Evolutionary conservation across 2,113 vertebrate species (phyloP).

Genomic region (Chelonoidis abingdonii): DNA sequence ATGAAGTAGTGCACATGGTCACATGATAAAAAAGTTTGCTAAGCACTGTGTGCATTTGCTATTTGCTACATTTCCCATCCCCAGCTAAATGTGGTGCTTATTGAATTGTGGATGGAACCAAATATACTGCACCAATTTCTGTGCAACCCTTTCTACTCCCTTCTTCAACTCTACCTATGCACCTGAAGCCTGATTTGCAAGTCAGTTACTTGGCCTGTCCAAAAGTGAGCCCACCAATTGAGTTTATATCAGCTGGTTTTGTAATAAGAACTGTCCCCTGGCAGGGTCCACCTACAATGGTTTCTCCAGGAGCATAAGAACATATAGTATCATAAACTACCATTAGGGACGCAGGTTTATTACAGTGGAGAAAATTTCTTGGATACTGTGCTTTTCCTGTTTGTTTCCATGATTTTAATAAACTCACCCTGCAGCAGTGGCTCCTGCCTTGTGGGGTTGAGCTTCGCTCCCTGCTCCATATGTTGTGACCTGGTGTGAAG

Average conservation of each 20-base stretch:
- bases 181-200: not conserved
- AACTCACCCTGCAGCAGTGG: not conserved
- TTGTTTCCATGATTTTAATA: not conserved
- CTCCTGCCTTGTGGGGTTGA: not conserved
- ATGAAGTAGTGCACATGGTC: not conserved
- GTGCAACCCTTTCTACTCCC: not conserved
- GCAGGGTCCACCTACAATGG: not conserved
- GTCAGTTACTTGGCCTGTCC: not conserved
- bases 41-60: not conserved
- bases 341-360: not conserved
- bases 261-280: not conserved
- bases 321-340: not conserved
- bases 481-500: not conserved
- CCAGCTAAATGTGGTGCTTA: not conserved
- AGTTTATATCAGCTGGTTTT: not conserved
- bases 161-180: not conserved
- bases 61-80: not conserved
- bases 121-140: not conserved
- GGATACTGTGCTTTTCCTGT: not conserved
- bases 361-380: not conserved
- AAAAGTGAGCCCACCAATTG: not conserved
- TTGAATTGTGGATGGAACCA: not conserved
- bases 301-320: not conserved
- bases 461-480: not conserved
- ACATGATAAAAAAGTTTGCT: not conserved